Percentiles rank a stretch among this genome's conserved stretches.
Evolutionary conservation across 2,113 vertebrate genomes (phyloP).

Genomic region (Sylvietta virens): DNA sequence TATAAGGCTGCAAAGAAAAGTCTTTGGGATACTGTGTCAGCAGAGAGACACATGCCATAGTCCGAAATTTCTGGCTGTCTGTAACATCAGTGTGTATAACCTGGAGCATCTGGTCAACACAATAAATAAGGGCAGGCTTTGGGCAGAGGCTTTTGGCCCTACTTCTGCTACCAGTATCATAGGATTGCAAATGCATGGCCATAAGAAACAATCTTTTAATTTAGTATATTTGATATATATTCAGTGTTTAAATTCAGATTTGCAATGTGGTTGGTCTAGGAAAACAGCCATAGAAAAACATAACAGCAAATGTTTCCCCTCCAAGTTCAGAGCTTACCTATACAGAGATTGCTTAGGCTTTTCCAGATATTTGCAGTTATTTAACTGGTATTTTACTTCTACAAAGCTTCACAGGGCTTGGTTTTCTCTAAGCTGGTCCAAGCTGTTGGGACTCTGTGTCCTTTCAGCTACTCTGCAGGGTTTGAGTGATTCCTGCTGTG

Average conservation of each 20-base stretch:
- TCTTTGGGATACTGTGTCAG: background rate
- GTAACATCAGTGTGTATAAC: too few relatives aligned
- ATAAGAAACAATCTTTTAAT: background rate
- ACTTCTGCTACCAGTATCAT: background rate
- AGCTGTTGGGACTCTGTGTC: background rate
- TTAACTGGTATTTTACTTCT: background rate
- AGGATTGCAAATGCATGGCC: background rate
- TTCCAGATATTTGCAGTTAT: background rate
- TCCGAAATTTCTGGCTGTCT: background rate
- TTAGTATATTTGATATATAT: background rate
- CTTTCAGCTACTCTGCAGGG: background rate
- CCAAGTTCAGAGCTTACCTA: background rate
- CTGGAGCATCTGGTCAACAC: background rate
- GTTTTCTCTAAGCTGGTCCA: background rate
- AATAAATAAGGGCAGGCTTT: background rate
- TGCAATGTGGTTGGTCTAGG: background rate
- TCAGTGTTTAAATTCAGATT: background rate
- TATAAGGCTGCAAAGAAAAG: background rate
- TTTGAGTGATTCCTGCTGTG: background rate
- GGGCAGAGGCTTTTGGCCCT: background rate
- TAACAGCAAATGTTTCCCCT: background rate
- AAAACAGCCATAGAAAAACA: background rate
- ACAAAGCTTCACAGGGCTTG: background rate
- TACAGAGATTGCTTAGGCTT: background rate
- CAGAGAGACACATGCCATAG: accelerated